Evolutionary conservation across 2,888 invertebrate genomes (phyloP).

Genomic region (Callimorpha dominula): DNA sequence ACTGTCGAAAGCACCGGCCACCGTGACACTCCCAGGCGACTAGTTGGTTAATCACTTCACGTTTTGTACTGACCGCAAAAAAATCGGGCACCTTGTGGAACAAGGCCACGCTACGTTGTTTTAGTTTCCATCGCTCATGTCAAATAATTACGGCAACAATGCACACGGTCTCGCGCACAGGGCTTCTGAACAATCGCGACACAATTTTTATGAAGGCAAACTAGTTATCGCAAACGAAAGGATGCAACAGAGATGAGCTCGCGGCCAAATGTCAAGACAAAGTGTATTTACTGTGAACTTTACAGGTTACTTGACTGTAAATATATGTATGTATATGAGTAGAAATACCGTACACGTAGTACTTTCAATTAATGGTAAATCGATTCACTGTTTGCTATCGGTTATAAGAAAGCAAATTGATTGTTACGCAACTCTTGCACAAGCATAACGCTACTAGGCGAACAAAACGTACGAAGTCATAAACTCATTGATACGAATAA

Average conservation of each 20-base stretch:
- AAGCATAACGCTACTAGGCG: constrained; percentile 38
- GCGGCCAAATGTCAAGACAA: constrained; percentile 74
- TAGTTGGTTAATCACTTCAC: constrained; percentile 74
- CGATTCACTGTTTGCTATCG: constrained; percentile 50
- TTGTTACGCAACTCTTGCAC: constrained; percentile 65
- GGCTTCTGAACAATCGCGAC: constrained; percentile 65
- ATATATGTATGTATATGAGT: background rate
- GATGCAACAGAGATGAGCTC: constrained; percentile 72
- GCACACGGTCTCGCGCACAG: constrained; percentile 48
- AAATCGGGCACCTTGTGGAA: constrained; percentile 76
- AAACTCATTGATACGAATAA: constrained; percentile 67
- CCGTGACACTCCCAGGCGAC: constrained; percentile 66
- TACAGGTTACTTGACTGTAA: constrained; percentile 51
- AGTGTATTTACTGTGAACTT: constrained; percentile 69
- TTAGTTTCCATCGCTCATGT: constrained; percentile 72
- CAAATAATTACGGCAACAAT: constrained; percentile 68
- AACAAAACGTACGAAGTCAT: constrained; percentile 56
- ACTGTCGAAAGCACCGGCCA: constrained; percentile 66
- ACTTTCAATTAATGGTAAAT: constrained; percentile 19
- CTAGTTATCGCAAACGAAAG: constrained; percentile 74
- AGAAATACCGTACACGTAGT: constrained; percentile 25
- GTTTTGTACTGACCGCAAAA: constrained; percentile 78
- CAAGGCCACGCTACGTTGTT: constrained; percentile 74
- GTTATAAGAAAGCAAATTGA: constrained; percentile 59
- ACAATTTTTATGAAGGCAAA: constrained; percentile 77